Percentiles rank a stretch among this genome's conserved stretches.
Evolutionary conservation across 2,888 invertebrate genomes (phyloP).

Genomic region (Zaprionus lineosus): DNA sequence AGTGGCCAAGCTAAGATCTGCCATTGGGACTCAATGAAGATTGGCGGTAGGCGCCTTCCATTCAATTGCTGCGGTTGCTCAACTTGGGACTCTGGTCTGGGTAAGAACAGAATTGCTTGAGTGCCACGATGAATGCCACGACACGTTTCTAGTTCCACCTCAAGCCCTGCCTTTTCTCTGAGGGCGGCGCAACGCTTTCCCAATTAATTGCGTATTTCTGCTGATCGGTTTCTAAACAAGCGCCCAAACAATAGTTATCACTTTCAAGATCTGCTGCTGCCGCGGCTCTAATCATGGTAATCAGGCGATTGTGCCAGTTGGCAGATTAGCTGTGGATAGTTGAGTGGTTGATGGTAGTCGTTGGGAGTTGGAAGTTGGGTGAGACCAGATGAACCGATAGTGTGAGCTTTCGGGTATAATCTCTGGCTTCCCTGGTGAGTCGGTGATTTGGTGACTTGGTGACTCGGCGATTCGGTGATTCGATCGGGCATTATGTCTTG

Average conservation of each 20-base stretch:
- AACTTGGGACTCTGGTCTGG: too few relatives aligned
- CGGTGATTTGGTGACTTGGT: background rate
- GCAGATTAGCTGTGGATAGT: constrained; percentile 37
- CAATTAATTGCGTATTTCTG: constrained; percentile 30
- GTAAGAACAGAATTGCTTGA: too few relatives aligned
- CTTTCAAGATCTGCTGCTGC: constrained; percentile 25
- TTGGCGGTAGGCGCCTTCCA: too few relatives aligned
- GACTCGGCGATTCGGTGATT: constrained; percentile 23
- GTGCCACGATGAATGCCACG: too few relatives aligned
- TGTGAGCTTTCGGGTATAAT: too few relatives aligned
- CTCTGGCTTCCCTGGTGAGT: too few relatives aligned
- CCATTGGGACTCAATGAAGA: too few relatives aligned
- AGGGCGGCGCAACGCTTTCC: constrained; percentile 47
- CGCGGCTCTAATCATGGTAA: constrained; percentile 47
- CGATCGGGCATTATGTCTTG: constrained; percentile 58
- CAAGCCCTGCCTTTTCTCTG: too few relatives aligned
- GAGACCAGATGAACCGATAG: too few relatives aligned
- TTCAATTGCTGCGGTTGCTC: too few relatives aligned
- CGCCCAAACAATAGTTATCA: constrained; percentile 47
- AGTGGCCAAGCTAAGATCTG: constrained; percentile 1
- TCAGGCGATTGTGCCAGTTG: constrained; percentile 32
- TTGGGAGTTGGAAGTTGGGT: too few relatives aligned
- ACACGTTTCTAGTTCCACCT: background rate
- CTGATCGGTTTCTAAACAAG: constrained; percentile 34
- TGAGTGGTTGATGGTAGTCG: too few relatives aligned